A percentile compares a stretch with the other conserved stretches of the same genome.
Evolutionary conservation across 2,113 vertebrate genomes (phyloP).

Genomic region (Columba janthina): DNA sequence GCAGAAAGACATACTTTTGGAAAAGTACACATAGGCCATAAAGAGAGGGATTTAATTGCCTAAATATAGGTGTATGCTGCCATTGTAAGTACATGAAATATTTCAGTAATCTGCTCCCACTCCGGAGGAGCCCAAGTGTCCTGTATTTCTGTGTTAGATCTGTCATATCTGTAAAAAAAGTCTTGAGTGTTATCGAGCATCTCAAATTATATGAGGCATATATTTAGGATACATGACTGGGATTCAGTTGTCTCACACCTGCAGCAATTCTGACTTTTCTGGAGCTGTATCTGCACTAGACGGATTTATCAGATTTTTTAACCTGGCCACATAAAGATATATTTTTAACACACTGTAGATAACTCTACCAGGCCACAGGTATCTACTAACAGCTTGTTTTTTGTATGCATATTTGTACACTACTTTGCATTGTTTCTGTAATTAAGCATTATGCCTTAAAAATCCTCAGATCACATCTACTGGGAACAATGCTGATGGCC

Average conservation of each 20-base stretch:
- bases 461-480: neutral
- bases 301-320: neutral
- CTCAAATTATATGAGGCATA: neutral
- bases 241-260: neutral
- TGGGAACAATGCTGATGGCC: neutral
- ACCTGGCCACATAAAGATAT: neutral
- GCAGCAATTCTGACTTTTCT: neutral
- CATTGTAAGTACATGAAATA: neutral
- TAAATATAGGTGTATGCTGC: neutral
- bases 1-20: neutral
- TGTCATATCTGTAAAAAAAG: neutral
- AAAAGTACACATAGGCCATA: neutral
- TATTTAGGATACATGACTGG: neutral
- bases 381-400: neutral
- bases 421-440: neutral
- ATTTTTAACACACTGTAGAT: neutral
- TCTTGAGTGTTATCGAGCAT: neutral
- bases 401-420: accelerated
- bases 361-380: neutral
- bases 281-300: neutral
- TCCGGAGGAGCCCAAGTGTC: neutral
- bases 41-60: neutral
- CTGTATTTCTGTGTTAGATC: neutral
- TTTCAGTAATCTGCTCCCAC: neutral
- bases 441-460: neutral